Evolutionary conservation across 2,113 vertebrate genomes (phyloP), one percentile per base, ranked within the genome.

Genomic region (Proteles cristata): DNA sequence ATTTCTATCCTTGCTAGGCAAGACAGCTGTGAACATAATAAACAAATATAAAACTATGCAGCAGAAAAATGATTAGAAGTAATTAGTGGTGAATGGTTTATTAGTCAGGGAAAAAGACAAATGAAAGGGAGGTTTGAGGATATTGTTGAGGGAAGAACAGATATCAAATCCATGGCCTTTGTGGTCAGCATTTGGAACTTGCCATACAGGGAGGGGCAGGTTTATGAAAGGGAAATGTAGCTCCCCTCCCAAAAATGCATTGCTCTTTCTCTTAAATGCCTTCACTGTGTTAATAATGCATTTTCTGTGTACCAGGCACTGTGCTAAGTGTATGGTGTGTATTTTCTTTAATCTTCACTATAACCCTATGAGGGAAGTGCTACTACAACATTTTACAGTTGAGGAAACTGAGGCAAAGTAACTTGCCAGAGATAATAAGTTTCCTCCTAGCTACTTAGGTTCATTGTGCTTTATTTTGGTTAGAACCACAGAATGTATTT

Each of bases 21-120:
- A 97, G 66, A 97, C 76, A 97, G 69, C 94, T 95, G 66, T 92
- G 96, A 96, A 50, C 53, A 80, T 96, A 95, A 81, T 94, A 96
- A 90, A 95, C 88, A 97, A 71, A 97, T 93, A 86, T 77, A 96
- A 97, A 97, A 82, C 91, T 97, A 66, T 95, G 71, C n/a, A 73
- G 69, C 65, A 90, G 81, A 95, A 97, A 97, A 97, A 95, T 94
- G 19, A 90, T 97, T 93, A 77, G 90, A 95, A 95, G 94, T 96
- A 94, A 96, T 96, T 97, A 97, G 76, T 85, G 33, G 77, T 77
- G 53, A 94, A 93, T 90, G 58, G 76, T 85, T 95, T 97, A 88
- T 97, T 97, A 97, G 66, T 87, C 55, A 97, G 39, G 16, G 50
- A 53, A 95, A 81, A 65, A 95, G 69, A 94, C 84, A 88, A 90